These are phyloP conservation scores for Pachypeltis micranthus DNA, from an alignment of 1,140 invertebrate genomes.

Conservation along the genomic window DNA sequence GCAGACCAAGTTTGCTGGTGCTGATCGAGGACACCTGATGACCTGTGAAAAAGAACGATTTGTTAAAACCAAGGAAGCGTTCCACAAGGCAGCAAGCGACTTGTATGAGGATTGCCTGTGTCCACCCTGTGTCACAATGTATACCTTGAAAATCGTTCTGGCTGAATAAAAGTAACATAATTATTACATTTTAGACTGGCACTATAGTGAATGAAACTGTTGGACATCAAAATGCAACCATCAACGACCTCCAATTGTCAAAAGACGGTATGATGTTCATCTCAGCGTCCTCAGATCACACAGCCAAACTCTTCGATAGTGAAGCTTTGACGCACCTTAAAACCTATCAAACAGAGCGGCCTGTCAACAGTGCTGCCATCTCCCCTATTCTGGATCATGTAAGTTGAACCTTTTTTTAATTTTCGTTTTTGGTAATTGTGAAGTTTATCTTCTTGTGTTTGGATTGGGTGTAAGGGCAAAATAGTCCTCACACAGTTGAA, in stretches of 20 bases:
- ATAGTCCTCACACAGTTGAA: too few species aligned
- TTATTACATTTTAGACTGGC: slow-evolving; percentile 50
- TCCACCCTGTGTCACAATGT: too few species aligned
- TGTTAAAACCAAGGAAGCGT: too few species aligned
- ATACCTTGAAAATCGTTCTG: background rate
- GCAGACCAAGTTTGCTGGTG: too few species aligned
- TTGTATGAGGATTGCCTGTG: too few species aligned
- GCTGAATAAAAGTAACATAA: slow-evolving; percentile 20
- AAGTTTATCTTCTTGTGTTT: too few species aligned
- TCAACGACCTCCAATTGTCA: slow-evolving; percentile 92
- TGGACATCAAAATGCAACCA: slow-evolving; percentile 72
- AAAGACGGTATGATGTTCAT: slow-evolving; percentile 93
- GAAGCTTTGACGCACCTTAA: slow-evolving; percentile 75
- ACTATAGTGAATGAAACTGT: slow-evolving; percentile 62
- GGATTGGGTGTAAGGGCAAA: too few species aligned
- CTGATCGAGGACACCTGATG: too few species aligned
- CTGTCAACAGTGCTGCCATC: slow-evolving; percentile 91
- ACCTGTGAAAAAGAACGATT: too few species aligned
- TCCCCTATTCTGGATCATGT: slow-evolving; percentile 90
- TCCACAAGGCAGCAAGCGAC: too few species aligned
- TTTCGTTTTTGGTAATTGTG: too few species aligned
- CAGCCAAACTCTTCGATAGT: slow-evolving; percentile 87
- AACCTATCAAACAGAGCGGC: slow-evolving; percentile 90
- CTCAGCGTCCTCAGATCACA: slow-evolving; percentile 87
- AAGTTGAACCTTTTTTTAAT: too few species aligned